Percentiles rank a stretch among this genome's conserved stretches.
These are phyloP conservation scores for Megaleporinus macrocephalus DNA, from an alignment of 2,113 vertebrate species.

Conservation along the genomic window DNA sequence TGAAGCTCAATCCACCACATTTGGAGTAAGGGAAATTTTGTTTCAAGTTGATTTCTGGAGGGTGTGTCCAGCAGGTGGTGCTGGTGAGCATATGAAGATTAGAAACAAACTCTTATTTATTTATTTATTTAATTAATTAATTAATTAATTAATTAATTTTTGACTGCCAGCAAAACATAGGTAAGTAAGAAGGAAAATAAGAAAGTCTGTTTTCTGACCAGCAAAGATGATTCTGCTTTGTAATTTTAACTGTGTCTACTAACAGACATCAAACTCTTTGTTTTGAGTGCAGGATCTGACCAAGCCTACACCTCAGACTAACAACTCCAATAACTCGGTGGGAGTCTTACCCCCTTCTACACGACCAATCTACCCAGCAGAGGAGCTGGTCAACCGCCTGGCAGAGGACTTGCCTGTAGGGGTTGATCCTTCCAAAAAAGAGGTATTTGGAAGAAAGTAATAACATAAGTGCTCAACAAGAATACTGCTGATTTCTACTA, in stretches of 20 bases:
- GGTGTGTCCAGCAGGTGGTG: neutral
- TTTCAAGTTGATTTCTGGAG: neutral
- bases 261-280: neutral
- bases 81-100: neutral
- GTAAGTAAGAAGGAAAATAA: neutral
- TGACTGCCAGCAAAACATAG: too few species aligned
- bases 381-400: conserved; percentile 73
- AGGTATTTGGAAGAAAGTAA: conserved; percentile 68
- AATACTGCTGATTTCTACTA: too few species aligned
- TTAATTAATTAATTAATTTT: too few species aligned
- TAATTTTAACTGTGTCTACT: neutral
- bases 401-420: conserved; percentile 76
- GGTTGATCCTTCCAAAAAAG: conserved; percentile 81
- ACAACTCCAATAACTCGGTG: conserved; percentile 13
- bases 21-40: too few species aligned
- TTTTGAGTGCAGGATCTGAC: conserved; percentile 67
- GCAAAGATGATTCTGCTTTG: too few species aligned
- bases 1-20: too few species aligned
- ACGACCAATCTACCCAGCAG: conserved; percentile 72
- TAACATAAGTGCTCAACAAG: neutral
- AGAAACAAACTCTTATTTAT: too few species aligned
- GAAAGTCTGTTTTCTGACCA: too few species aligned
- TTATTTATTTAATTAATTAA: too few species aligned
- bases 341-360: conserved; percentile 18
- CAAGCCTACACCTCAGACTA: conserved; percentile 34